Evolutionary conservation across 1,140 invertebrate genomes (phyloP).

Genomic region (Anadara kagoshimensis): DNA sequence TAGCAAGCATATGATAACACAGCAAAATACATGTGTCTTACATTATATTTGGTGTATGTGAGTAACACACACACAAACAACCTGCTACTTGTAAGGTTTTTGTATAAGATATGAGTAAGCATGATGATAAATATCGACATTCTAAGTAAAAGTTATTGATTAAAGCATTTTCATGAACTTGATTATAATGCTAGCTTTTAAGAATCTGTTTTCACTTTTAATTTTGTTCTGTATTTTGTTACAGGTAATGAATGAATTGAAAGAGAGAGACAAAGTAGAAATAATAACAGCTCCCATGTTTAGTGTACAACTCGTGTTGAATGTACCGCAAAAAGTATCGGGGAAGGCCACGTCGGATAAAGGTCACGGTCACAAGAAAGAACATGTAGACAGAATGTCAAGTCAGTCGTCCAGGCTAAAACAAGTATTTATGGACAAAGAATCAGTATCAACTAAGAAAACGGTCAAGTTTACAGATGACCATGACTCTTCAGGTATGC

Average conservation of each 20-base stretch:
- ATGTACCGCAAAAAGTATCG: conserved; percentile 44
- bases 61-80: too few relatives aligned
- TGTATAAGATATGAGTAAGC: too few relatives aligned
- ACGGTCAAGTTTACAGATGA: conserved; percentile 59
- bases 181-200: too few relatives aligned
- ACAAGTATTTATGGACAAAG: conserved; percentile 24
- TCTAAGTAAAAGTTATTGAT: too few relatives aligned
- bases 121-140: too few relatives aligned
- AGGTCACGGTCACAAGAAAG: conserved; percentile 3
- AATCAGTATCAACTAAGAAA: conserved; percentile 44
- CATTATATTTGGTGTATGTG: too few relatives aligned
- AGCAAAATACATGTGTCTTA: too few relatives aligned
- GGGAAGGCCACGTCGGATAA: neutral
- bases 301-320: conserved; percentile 63
- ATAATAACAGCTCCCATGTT: conserved; percentile 66
- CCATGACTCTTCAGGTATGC: conserved; percentile 39
- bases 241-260: conserved; percentile 68
- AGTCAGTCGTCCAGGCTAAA: conserved; percentile 6
- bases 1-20: too few relatives aligned
- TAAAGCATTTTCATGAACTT: too few relatives aligned
- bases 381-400: neutral
- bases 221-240: neutral
- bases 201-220: too few relatives aligned
- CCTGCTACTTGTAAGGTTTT: too few relatives aligned
- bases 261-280: conserved; percentile 59